phyloP scores from a whole-genome alignment of 2,113 vertebrate genomes.

The Lepisosteus oculatus region DNA sequence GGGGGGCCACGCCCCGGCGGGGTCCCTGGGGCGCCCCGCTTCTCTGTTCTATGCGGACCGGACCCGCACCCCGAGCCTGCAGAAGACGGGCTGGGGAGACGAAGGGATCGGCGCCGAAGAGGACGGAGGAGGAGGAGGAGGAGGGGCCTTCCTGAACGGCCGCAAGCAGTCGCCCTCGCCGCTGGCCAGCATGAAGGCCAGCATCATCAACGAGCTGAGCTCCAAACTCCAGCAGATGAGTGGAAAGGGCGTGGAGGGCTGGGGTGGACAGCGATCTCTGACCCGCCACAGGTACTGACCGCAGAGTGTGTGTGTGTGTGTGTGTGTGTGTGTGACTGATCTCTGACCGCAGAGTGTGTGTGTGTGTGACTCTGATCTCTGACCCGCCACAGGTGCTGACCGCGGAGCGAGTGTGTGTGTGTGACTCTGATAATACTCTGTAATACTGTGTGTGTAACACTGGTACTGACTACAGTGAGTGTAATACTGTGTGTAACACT shows the following conservation, averaged over 20 bases:
- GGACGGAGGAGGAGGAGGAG: conserved; percentile 39
- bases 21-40: conserved; percentile 50
- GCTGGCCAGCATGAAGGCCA: conserved; percentile 79
- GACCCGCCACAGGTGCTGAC: conserved; percentile 71
- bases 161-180: conserved; percentile 66
- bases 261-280: conserved; percentile 63
- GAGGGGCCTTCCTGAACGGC: conserved; percentile 52
- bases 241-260: conserved; percentile 63
- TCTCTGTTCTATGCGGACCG: conserved; percentile 63
- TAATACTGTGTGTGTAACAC: too few relatives aligned
- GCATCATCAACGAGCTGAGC: conserved; percentile 88
- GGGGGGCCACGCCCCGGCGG: too few relatives aligned
- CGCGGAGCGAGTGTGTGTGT: conserved; percentile 15
- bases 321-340: conserved; percentile 15
- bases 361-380: conserved; percentile 30
- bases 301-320: conserved; percentile 16
- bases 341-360: conserved; percentile 38
- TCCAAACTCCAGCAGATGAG: conserved; percentile 88
- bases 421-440: not conserved
- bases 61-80: conserved; percentile 61
- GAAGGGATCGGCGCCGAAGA: conserved; percentile 31
- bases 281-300: conserved; percentile 70
- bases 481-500: too few relatives aligned
- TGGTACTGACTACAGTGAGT: too few relatives aligned
- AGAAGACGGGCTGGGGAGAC: conserved; percentile 52